Conservation (phyloP, 2,797 vertebrate genomes). For the Tragelaphus oryx region DNA sequence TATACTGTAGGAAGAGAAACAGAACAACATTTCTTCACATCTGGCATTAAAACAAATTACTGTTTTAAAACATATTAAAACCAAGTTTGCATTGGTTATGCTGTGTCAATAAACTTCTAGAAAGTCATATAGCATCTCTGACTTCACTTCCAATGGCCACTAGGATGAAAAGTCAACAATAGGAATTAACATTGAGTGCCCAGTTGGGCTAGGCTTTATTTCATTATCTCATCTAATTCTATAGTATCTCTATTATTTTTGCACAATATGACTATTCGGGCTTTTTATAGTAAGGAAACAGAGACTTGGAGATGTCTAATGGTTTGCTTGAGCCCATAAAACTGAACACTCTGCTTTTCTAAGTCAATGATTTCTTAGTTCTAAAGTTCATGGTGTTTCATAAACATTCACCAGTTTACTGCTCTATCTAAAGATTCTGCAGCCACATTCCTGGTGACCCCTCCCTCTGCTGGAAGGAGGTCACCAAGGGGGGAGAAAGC, state of each 20-base stretch:
- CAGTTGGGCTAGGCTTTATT: not conserved
- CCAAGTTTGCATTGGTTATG: not conserved
- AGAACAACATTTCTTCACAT: not conserved
- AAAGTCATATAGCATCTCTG: not conserved
- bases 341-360: not conserved
- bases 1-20: constrained; percentile 10
- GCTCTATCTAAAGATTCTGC: not conserved
- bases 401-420: not conserved
- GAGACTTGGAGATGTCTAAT: not conserved
- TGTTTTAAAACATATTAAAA: not conserved
- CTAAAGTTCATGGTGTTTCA: not conserved
- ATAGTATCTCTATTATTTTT: not conserved
- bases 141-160: not conserved
- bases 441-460: not conserved
- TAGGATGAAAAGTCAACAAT: not conserved
- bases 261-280: not conserved
- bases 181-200: not conserved
- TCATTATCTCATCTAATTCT: not conserved
- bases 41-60: not conserved
- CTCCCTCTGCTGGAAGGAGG: not conserved
- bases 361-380: not conserved
- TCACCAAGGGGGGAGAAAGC: not conserved
- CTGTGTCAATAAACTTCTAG: not conserved
- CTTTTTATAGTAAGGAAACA: not conserved
- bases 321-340: not conserved